A percentile compares a stretch with the other conserved stretches of the same genome.
These are phyloP conservation scores for Drosophila ezoana DNA, from an alignment of 2,888 invertebrate genomes.

Conservation along the genomic window DNA sequence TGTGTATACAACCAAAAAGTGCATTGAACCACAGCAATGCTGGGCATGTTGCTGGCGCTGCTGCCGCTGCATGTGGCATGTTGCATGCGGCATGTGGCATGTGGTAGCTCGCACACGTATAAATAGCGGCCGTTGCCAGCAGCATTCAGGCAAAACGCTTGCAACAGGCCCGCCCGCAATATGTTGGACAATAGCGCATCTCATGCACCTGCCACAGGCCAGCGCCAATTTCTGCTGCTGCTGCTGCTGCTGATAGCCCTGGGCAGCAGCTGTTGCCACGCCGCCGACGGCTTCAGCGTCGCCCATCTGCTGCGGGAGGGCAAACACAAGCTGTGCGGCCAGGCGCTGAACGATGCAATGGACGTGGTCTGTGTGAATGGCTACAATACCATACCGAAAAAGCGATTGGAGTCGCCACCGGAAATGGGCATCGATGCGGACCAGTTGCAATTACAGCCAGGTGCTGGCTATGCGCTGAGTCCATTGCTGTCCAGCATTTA, in stretches of 20 bases:
- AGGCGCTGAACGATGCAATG: slow-evolving; percentile 60
- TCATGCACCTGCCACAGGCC: slow-evolving; percentile 29
- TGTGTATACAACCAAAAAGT: slow-evolving; percentile 59
- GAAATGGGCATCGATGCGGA: background rate
- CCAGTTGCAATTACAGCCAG: background rate
- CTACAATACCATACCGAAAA: slow-evolving; percentile 55
- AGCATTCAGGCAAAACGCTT: slow-evolving; percentile 25
- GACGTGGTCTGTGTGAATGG: slow-evolving; percentile 65
- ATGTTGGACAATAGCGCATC: slow-evolving; percentile 54
- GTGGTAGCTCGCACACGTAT: slow-evolving; percentile 34
- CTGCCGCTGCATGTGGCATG: slow-evolving; percentile 1
- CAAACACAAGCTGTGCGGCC: slow-evolving; percentile 71
- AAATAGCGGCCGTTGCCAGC: slow-evolving; percentile 54
- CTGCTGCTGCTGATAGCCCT: slow-evolving; percentile 24
- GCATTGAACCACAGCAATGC: slow-evolving; percentile 62
- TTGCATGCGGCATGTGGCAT: slow-evolving; percentile 8
- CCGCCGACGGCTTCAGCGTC: slow-evolving; percentile 6
- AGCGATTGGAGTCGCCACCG: slow-evolving; percentile 15
- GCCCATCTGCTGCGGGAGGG: slow-evolving; percentile 48
- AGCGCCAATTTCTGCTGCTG: slow-evolving; percentile 10
- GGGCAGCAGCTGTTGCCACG: slow-evolving; percentile 16
- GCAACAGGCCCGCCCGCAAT: slow-evolving; percentile 38
- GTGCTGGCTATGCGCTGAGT: slow-evolving; percentile 33
- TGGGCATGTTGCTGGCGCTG: background rate
- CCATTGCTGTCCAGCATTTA: slow-evolving; percentile 63